phyloP scores from a whole-genome alignment of 2,797 vertebrate genomes.

The Eulemur mongoz region DNA sequence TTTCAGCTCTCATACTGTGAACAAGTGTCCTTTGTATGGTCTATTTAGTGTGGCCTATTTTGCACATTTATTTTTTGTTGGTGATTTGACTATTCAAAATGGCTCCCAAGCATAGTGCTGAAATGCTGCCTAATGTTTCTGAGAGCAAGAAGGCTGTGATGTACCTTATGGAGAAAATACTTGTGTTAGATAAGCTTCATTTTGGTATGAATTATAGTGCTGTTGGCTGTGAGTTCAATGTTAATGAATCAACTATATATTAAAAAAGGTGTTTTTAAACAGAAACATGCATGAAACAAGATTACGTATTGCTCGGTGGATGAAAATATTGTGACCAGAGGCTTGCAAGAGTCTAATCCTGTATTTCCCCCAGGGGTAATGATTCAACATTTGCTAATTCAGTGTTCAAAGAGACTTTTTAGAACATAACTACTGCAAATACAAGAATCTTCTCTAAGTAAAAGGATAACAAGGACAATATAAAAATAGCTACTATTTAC shows the following conservation, averaged over 20 bases:
- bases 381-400: neutral
- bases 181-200: neutral
- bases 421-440: neutral
- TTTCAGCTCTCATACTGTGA: neutral
- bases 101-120: neutral
- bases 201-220: neutral
- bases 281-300: neutral
- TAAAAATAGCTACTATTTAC: constrained; percentile 15
- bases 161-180: neutral
- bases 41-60: neutral
- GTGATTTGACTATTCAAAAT: neutral
- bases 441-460: neutral
- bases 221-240: neutral
- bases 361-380: neutral
- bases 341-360: neutral
- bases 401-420: neutral
- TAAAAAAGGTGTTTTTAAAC: neutral
- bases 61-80: neutral
- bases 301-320: neutral
- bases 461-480: neutral
- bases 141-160: neutral
- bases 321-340: neutral
- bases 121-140: neutral
- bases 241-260: neutral
- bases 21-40: neutral